These are phyloP conservation scores for Rhinolophus ferrumequinum DNA, from an alignment of 2,113 vertebrate genomes.

Conservation along the genomic window DNA sequence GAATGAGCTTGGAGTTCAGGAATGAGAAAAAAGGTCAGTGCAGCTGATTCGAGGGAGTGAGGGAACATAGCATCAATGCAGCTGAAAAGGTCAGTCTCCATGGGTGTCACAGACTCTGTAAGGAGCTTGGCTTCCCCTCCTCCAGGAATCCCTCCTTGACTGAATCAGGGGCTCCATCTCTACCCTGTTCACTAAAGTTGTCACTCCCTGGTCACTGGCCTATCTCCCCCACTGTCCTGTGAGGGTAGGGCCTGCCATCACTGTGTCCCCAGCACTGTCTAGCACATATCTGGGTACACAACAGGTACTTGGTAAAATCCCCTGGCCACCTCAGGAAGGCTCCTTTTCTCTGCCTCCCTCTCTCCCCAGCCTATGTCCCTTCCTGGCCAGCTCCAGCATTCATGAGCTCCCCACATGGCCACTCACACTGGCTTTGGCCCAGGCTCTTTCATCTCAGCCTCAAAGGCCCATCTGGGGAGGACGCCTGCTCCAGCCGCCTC, in stretches of 20 bases:
- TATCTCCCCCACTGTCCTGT: not conserved
- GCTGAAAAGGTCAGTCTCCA: not conserved
- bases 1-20: not conserved
- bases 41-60: not conserved
- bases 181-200: not conserved
- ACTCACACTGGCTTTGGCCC: not conserved
- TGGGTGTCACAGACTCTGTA: not conserved
- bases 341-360: not conserved
- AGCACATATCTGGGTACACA: not conserved
- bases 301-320: not conserved
- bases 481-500: not conserved
- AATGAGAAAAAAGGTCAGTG: not conserved
- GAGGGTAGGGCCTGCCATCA: no score
- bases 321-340: not conserved
- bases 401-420: not conserved
- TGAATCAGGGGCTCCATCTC: not conserved
- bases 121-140: not conserved
- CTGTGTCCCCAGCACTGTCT: not conserved
- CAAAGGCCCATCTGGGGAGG: not conserved
- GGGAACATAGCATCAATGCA: not conserved
- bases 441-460: slow-evolving; percentile 17
- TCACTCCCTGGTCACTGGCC: not conserved
- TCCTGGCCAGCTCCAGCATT: not conserved
- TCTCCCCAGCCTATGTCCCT: not conserved
- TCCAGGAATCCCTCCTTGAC: slow-evolving; percentile 12